A percentile compares a stretch with the other conserved stretches of the same genome.
phyloP scores from a whole-genome alignment of 2,888 invertebrate species.

The Panopea generosa region DNA sequence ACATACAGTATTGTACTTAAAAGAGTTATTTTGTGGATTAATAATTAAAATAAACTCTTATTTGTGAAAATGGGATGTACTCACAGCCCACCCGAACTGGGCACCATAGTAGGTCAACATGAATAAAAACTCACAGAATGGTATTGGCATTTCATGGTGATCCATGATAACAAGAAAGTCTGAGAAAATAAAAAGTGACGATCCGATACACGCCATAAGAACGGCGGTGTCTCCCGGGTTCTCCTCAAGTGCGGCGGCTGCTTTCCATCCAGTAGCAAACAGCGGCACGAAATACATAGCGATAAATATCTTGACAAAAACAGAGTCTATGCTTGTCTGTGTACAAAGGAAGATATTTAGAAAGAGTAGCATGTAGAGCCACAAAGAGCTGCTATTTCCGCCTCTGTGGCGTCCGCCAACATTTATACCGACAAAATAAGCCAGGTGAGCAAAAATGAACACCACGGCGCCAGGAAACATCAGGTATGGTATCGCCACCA shows the following conservation, averaged over 20 bases:
- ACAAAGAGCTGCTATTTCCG: conserved; percentile 45
- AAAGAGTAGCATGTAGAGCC: conserved; percentile 57
- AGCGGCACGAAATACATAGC: conserved; percentile 67
- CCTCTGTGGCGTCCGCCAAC: conserved; percentile 53
- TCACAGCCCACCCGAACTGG: conserved; percentile 72
- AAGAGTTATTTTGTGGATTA: too few species aligned
- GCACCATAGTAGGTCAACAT: conserved; percentile 75
- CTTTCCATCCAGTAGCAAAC: conserved; percentile 71
- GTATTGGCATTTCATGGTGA: conserved; percentile 67
- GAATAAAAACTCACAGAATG: conserved; percentile 65
- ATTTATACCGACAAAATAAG: conserved; percentile 64
- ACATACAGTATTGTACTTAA: too few species aligned
- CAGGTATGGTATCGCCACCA: conserved; percentile 51
- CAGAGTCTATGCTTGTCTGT: conserved; percentile 52
- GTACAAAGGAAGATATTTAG: conserved; percentile 58
- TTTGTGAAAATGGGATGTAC: conserved; percentile 58
- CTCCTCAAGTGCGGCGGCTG: conserved; percentile 66
- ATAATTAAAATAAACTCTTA: too few species aligned
- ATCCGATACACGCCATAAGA: conserved; percentile 66
- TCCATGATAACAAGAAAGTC: conserved; percentile 72
- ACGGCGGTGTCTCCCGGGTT: conserved; percentile 56
- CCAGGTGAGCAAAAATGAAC: conserved; percentile 68
- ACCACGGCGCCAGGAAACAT: conserved; percentile 69
- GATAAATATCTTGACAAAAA: conserved; percentile 57
- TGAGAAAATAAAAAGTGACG: conserved; percentile 69